phyloP scores from a whole-genome alignment of 2,113 vertebrate genomes.

The human (Homo sapiens) region GRCh38 chrX:3113501-3114000 shows the following conservation, averaged over 20 bases:
- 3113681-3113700: background rate
- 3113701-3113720: background rate
- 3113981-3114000: background rate
- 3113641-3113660: background rate
- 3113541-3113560: background rate
- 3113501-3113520: background rate
- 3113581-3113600: background rate
- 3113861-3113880: background rate
- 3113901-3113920: too few relatives aligned
- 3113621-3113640: background rate
- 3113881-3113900: too few relatives aligned
- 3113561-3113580: background rate
- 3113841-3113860: background rate
- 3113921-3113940: background rate
- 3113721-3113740: background rate
- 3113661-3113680: background rate
- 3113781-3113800: background rate
- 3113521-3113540: background rate
- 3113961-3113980: background rate
- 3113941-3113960: background rate
- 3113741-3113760: background rate
- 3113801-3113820: background rate
- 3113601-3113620: background rate
- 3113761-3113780: background rate
- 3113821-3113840: background rate